Conservation (phyloP, 2,113 vertebrate species). For the Rallus limicola region DNA sequence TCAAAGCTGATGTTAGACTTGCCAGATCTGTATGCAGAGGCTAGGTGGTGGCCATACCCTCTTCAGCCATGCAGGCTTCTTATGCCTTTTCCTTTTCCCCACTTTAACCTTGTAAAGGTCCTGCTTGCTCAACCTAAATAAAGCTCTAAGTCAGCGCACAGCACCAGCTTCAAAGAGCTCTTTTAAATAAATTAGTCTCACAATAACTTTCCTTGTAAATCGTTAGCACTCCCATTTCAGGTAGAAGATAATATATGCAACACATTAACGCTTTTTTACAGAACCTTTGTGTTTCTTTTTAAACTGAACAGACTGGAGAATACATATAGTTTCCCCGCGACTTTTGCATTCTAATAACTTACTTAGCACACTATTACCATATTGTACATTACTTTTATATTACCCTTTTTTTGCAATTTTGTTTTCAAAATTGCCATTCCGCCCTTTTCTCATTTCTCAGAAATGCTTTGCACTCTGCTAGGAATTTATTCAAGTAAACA, state of each 20-base stretch:
- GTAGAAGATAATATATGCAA: conserved; percentile 62
- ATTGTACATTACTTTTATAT: conserved; percentile 41
- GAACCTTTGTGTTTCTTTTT: conserved; percentile 47
- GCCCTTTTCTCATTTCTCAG: conserved; percentile 37
- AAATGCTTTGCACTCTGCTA: conserved; percentile 7
- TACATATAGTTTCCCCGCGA: neutral
- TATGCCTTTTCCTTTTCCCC: neutral
- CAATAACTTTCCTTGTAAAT: conserved; percentile 30
- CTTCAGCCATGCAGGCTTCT: neutral
- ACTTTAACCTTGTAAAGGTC: neutral
- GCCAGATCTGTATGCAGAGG: neutral
- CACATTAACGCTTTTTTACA: conserved; percentile 55
- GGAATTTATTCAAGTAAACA: conserved; percentile 27
- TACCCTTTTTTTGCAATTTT: conserved; percentile 58
- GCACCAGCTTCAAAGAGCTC: neutral
- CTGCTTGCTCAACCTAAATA: neutral
- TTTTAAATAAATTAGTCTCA: conserved; percentile 54
- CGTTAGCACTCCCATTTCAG: conserved; percentile 33
- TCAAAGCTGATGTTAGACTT: neutral
- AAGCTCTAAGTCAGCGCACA: neutral
- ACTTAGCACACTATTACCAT: conserved; percentile 52
- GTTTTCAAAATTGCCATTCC: conserved; percentile 54
- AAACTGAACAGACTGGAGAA: conserved; percentile 42
- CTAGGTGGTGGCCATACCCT: neutral
- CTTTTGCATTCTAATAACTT: conserved; percentile 67